Base-by-base conservation (phyloP, 2,113 vertebrate species). In the Cygnus atratus region DNA sequence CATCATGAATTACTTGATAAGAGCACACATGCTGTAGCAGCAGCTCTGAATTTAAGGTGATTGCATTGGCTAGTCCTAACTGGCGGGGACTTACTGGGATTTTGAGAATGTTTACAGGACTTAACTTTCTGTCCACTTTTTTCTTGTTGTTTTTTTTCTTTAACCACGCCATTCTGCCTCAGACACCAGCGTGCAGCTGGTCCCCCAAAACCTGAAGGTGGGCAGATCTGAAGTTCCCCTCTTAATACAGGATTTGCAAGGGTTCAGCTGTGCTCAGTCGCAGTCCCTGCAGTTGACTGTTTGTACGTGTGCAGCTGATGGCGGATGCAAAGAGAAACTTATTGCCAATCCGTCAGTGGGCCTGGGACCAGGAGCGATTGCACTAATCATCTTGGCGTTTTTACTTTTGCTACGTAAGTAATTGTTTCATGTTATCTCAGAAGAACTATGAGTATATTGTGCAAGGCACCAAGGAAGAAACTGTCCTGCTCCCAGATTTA, bases 331-430 rank as follows among this genome's bases (percentile, higher is more conserved):
- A 6, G 88, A 84, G 2, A 88, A 7, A 4, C 3, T 75, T 6
- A 6, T 1, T 1, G 37, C 50, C 0, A 1, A 13, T 0, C 44
- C 57, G 25, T 85, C 72, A 0, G 78, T 96, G 33, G 87, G 93
- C 12, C 95, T 98, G 78, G 98, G 97, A 35, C 94, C 97, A 2
- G 95, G 91, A 21, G 98, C 98, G 0, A 24, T 98, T 61, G 97
- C 92, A 0, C 94, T 98, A 1, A 98, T 98, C 50, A 95, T 98
- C 79, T 79, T 98, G 59, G 98, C 98, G 0, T 84, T 98, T 66
- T 92, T 98, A 59, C 93, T 98, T 44, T 33, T 98, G 89, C 90
- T 98, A 22, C 90, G 98, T 98, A 96, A 98, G 98, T 98, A 80
- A 67, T 70, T 66, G 24, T 62, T 91, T 50, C 24, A 0, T 43